A percentile compares a stretch with the other conserved stretches of the same genome.
phyloP scores from a whole-genome alignment of 2,113 vertebrate genomes.

The Myodes glareolus region DNA sequence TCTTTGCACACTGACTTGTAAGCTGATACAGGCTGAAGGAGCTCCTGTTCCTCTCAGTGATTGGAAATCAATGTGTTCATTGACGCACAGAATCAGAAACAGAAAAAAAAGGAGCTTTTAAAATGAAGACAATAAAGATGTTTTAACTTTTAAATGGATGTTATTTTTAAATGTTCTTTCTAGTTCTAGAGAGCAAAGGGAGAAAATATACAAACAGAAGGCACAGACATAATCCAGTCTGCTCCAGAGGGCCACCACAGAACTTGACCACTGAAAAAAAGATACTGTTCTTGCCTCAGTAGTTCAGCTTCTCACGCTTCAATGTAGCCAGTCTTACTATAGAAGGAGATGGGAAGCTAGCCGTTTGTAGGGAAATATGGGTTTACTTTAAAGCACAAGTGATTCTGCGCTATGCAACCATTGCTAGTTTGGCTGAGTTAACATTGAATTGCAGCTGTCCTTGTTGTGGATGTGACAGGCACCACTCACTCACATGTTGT shows the following conservation, averaged over 20 bases:
- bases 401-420: slow-evolving; percentile 24
- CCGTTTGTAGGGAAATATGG: slow-evolving; percentile 49
- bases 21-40: slow-evolving; percentile 42
- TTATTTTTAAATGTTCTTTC: slow-evolving; percentile 58
- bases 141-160: slow-evolving; percentile 20
- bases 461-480: not conserved
- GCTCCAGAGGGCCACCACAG: slow-evolving; percentile 50
- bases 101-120: not conserved
- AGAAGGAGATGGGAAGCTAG: slow-evolving; percentile 14
- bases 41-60: slow-evolving; percentile 7
- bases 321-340: not conserved
- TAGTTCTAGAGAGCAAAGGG: slow-evolving; percentile 9
- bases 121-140: not conserved
- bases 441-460: slow-evolving; percentile 2
- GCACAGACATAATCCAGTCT: slow-evolving; percentile 59
- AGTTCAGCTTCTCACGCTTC: slow-evolving; percentile 44
- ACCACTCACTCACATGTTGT: not conserved
- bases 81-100: slow-evolving; percentile 20
- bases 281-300: slow-evolving; percentile 40
- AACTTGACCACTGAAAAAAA: slow-evolving; percentile 64
- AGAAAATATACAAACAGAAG: not conserved
- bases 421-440: not conserved
- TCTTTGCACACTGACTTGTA: slow-evolving; percentile 35
- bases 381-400: slow-evolving; percentile 53
- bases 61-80: slow-evolving; percentile 56